Evolutionary conservation across 2,797 vertebrate species (phyloP).

Genomic region (Gymnocypris eckloni): DNA sequence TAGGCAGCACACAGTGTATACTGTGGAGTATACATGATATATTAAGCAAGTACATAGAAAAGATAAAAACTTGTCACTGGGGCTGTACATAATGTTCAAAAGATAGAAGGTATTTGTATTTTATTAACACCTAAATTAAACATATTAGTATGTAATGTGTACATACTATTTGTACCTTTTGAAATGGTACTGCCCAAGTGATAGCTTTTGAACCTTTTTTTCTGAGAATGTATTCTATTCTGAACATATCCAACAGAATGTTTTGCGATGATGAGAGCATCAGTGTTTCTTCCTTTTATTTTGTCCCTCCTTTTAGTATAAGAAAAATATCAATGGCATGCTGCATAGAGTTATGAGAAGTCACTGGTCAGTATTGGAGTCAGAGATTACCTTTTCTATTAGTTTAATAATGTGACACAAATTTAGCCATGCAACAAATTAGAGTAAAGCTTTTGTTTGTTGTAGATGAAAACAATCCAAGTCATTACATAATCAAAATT

Average conservation of each 20-base stretch:
- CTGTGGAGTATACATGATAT: neutral
- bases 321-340: neutral
- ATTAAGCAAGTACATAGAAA: neutral
- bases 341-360: constrained; percentile 18
- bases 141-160: neutral
- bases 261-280: neutral
- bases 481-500: constrained; percentile 5
- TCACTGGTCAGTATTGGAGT: neutral
- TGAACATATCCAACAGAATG: neutral
- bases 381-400: constrained; percentile 26
- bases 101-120: too few species aligned
- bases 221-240: neutral
- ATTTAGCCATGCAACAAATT: neutral
- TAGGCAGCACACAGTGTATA: neutral
- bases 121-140: too few species aligned
- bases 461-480: neutral
- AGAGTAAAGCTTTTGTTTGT: neutral
- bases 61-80: neutral
- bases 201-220: neutral
- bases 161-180: neutral
- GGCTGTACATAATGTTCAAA: too few species aligned
- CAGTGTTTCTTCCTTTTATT: neutral
- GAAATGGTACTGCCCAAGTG: neutral
- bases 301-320: neutral
- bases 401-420: constrained; percentile 7